These are phyloP conservation scores for Drosophila robusta DNA, from an alignment of 2,888 invertebrate genomes.

Conservation along the genomic window DNA sequence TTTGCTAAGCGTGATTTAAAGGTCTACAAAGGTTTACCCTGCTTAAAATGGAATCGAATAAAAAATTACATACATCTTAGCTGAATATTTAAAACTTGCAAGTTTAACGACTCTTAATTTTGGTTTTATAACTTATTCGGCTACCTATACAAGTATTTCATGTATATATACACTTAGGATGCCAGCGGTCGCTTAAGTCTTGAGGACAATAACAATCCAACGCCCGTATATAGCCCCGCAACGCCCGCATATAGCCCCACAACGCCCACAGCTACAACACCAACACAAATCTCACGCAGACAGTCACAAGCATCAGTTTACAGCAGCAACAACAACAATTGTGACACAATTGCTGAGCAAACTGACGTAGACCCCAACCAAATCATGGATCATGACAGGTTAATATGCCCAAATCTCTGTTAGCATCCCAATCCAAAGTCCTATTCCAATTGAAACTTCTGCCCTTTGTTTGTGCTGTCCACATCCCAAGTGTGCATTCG, in stretches of 20 bases:
- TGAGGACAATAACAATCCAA: constrained; percentile 63
- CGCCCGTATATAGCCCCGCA: constrained; percentile 29
- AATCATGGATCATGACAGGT: constrained; percentile 57
- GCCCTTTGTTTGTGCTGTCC: constrained; percentile 20
- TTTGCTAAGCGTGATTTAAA: too few relatives aligned
- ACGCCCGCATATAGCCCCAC: constrained; percentile 31
- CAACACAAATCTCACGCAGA: constrained; percentile 64
- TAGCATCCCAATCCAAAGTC: constrained; percentile 8
- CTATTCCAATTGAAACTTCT: constrained; percentile 7
- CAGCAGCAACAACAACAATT: constrained; percentile 37
- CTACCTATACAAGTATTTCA: constrained; percentile 6
- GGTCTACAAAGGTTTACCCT: too few relatives aligned
- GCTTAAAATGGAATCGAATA: too few relatives aligned
- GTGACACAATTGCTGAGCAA: constrained; percentile 15
- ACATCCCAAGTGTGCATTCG: constrained; percentile 4
- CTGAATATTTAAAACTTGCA: not conserved
- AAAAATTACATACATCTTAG: too few relatives aligned
- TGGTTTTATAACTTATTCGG: constrained; percentile 3
- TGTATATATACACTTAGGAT: constrained; percentile 56
- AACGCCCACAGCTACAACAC: constrained; percentile 30
- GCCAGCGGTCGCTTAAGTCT: constrained; percentile 24
- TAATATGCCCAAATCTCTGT: constrained; percentile 49
- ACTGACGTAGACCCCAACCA: constrained; percentile 33
- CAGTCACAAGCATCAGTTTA: constrained; percentile 59
- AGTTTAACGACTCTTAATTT: not conserved